Evolutionary conservation across 1,140 invertebrate genomes (phyloP).

Genomic region (Oscheius sp.): DNA sequence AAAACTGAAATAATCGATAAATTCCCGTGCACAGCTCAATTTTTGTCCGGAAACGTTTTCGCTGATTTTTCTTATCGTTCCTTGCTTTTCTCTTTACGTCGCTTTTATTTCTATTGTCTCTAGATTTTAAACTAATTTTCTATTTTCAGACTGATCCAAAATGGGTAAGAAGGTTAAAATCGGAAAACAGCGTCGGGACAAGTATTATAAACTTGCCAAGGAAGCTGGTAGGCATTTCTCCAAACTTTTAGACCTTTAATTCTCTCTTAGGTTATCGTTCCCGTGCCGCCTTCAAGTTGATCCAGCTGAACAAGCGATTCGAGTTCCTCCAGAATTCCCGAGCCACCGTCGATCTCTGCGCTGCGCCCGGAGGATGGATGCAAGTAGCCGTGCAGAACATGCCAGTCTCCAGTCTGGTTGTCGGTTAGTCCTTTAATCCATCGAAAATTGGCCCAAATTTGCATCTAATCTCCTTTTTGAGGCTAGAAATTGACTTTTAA

Average conservation of each 20-base stretch:
- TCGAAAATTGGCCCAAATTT: neutral
- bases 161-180: constrained; percentile 97
- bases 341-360: constrained; percentile 95
- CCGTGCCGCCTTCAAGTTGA: constrained; percentile 94
- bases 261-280: constrained; percentile 80
- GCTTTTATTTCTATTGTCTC: no score
- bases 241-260: neutral
- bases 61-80: neutral
- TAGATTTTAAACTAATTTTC: neutral
- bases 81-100: no score
- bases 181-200: constrained; percentile 95
- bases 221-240: constrained; percentile 77
- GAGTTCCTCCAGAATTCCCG: constrained; percentile 91
- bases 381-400: constrained; percentile 98
- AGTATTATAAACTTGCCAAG: constrained; percentile 96
- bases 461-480: neutral
- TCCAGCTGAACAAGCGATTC: constrained; percentile 95
- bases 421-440: constrained; percentile 67
- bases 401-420: constrained; percentile 89
- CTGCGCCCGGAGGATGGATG: constrained; percentile 99
- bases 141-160: neutral
- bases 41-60: no score
- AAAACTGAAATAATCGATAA: no score
- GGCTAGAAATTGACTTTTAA: constrained; percentile 24
- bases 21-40: no score